Base-by-base conservation (phyloP, 1,140 invertebrate species). In the Bombus superbus region DNA sequence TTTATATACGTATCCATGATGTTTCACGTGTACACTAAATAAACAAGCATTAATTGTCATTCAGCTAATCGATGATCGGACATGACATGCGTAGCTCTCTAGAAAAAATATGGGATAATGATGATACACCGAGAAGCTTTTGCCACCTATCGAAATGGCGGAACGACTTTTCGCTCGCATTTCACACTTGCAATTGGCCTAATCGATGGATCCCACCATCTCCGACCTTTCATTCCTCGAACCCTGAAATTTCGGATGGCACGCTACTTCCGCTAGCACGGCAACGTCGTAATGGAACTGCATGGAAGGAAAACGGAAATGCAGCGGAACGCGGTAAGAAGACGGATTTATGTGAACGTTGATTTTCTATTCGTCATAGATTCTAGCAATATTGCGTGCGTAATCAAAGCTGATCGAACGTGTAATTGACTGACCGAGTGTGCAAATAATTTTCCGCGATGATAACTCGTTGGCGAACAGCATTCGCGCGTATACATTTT, bases 1-100 rank as follows among this genome's bases (percentile, higher is more conserved):
- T 89, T 89, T 83, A 89, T 89, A 86, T 79, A 86, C 77, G 74
- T 89, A 86, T 66, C 74, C 80, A 86, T 68, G 62, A 88, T 89
- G 84, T 89, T 74, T 86, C 59, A 83, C 47, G 78, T 88, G 86
- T 73, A 84, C 74, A 53, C 62, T 74, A 78, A 82, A 69, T 78
- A 73, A 77, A n/a, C 38, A 64, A 64, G 38, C 53, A 35, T 77
- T 62, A 72, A 80, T 22, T 64, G 83, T 62, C 68, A 71, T 78
- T 42, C 28, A 40, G 62, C 74, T 76, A 69, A 83, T 69, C 62
- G 44, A 78, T 44, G 44, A 77, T 68, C 81, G 57, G 62, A 64
- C 81, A 53, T 53, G 75, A 79, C 15, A 64, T 8, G 53, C 47
- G 83, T 79, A 68, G 81, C 76, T 40, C 66, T 53, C 53, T 84